phyloP scores from a whole-genome alignment of 2,797 vertebrate species.

The Alauda arvensis region DNA sequence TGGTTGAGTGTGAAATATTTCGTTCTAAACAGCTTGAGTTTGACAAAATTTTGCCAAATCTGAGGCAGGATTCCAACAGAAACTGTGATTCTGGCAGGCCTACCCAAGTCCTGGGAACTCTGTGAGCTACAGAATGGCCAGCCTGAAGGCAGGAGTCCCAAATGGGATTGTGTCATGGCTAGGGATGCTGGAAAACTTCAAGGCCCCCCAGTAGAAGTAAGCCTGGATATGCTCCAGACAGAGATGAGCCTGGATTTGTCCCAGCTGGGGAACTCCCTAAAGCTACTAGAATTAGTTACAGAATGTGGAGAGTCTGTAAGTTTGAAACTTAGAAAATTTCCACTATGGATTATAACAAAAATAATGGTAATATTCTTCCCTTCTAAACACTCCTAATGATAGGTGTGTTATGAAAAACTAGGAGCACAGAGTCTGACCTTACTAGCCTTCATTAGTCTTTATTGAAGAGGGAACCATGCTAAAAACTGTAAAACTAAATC shows the following conservation, averaged over 20 bases:
- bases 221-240: slow-evolving; percentile 28
- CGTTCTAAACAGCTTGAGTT: slow-evolving; percentile 25
- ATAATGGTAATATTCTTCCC: background rate
- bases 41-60: slow-evolving; percentile 25
- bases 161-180: background rate
- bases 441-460: background rate
- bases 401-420: background rate
- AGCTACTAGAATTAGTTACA: slow-evolving; percentile 48
- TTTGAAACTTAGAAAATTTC: slow-evolving; percentile 6
- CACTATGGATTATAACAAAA: background rate
- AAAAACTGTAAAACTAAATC: background rate
- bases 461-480: background rate
- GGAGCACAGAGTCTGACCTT: background rate
- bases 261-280: slow-evolving; percentile 43
- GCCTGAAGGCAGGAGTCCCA: slow-evolving; percentile 39
- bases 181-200: slow-evolving; percentile 37
- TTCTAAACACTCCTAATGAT: background rate
- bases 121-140: slow-evolving; percentile 22
- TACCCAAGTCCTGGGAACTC: slow-evolving; percentile 33
- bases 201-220: slow-evolving; percentile 9
- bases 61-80: slow-evolving; percentile 36
- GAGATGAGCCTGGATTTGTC: slow-evolving; percentile 38
- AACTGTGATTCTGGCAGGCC: slow-evolving; percentile 32
- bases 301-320: background rate
- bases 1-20: slow-evolving; percentile 25